Evolutionary conservation across 2,888 invertebrate genomes (phyloP).

Genomic region (Pachliopta kotzebuea): DNA sequence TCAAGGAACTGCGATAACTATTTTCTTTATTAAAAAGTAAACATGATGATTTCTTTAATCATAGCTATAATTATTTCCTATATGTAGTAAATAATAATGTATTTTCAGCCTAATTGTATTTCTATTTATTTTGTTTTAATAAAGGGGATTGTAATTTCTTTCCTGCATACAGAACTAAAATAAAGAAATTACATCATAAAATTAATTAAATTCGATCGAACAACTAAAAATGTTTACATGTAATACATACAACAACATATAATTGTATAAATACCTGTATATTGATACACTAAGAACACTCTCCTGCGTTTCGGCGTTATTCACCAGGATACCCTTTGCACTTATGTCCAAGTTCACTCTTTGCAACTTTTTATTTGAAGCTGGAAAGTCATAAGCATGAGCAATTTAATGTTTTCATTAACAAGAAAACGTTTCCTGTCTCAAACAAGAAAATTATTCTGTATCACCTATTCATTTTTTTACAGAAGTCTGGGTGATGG

Average conservation of each 20-base stretch:
- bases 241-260: background rate
- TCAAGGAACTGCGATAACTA: background rate
- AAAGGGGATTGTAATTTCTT: background rate
- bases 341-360: constrained; percentile 87
- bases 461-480: background rate
- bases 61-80: background rate
- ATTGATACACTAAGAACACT: constrained; percentile 89
- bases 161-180: background rate
- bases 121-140: background rate
- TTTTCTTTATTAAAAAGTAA: background rate
- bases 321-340: constrained; percentile 87
- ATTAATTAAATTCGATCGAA: background rate
- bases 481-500: background rate
- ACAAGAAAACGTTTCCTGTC: background rate
- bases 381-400: constrained; percentile 52
- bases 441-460: background rate
- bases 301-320: constrained; percentile 85
- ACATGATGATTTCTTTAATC: background rate
- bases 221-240: background rate
- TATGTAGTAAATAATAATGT: background rate
- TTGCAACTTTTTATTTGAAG: constrained; percentile 78
- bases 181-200: background rate
- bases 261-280: constrained; percentile 82
- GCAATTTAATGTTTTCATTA: background rate
- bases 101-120: background rate